These are phyloP conservation scores for Neopipo cinnamomea DNA, from an alignment of 2,113 vertebrate genomes.

Conservation along the genomic window DNA sequence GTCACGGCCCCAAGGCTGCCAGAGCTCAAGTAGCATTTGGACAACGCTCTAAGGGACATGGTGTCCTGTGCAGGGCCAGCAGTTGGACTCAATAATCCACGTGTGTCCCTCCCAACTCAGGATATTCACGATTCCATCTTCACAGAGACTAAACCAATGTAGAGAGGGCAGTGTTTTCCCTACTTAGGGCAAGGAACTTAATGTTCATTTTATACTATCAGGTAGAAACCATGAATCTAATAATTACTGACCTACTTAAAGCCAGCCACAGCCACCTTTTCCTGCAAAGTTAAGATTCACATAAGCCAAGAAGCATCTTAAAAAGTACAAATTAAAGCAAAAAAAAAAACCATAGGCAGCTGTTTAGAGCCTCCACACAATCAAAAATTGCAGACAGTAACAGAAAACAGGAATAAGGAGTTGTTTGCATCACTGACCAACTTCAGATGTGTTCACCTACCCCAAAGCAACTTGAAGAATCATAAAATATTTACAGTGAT, in stretches of 20 bases:
- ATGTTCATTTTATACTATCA: not conserved
- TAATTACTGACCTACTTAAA: conserved; percentile 37
- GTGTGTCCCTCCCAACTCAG: not conserved
- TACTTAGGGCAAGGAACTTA: not conserved
- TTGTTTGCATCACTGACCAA: not conserved
- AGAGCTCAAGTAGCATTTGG: not conserved
- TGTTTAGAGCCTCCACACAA: not conserved
- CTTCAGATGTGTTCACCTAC: not conserved
- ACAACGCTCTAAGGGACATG: not conserved
- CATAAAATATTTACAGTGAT: not conserved
- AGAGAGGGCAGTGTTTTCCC: not conserved
- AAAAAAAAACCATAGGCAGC: not conserved
- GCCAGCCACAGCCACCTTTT: not conserved
- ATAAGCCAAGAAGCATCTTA: not conserved
- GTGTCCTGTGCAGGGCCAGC: not conserved
- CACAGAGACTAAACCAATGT: not conserved
- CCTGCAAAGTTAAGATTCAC: not conserved
- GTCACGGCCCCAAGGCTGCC: not conserved
- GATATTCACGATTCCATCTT: not conserved
- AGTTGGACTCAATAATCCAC: not conserved
- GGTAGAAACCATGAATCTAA: not conserved
- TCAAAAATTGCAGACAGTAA: not conserved
- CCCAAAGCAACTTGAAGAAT: not conserved
- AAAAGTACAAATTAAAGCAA: not conserved
- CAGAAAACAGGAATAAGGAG: not conserved